A percentile compares a stretch with the other conserved stretches of the same genome.
phyloP scores from a whole-genome alignment of 2,113 vertebrate genomes.

The Psittacula cyanocephala region DNA sequence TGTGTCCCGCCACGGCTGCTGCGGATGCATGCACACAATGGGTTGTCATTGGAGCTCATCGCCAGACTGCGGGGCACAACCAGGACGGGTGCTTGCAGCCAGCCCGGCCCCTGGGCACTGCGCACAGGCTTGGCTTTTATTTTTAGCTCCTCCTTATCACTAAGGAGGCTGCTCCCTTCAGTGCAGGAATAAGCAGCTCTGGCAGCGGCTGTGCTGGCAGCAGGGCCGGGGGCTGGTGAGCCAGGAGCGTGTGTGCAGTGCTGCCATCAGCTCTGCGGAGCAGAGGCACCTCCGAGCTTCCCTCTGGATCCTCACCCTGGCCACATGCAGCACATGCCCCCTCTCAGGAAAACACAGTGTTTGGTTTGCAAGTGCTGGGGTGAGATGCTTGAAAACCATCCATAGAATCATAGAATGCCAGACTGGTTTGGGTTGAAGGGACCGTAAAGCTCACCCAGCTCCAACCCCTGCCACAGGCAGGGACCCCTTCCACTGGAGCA shows the following conservation, averaged over 20 bases:
- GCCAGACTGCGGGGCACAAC: not conserved
- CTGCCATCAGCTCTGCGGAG: not conserved
- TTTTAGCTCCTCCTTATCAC: not conserved
- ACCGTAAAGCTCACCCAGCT: not conserved
- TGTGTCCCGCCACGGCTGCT: not conserved
- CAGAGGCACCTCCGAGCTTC: not conserved
- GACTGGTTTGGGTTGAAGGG: not conserved
- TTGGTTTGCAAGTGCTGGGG: not conserved
- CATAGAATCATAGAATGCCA: not conserved
- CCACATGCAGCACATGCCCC: not conserved
- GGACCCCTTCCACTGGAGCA: not conserved
- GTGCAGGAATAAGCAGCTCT: not conserved
- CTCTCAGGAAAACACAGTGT: not conserved
- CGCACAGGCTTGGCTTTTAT: not conserved
- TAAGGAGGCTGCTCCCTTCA: not conserved
- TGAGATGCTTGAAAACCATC: not conserved
- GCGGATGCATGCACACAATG: accelerated
- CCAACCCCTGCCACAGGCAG: not conserved
- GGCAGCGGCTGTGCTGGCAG: not conserved
- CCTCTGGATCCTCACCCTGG: not conserved
- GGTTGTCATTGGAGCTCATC: not conserved
- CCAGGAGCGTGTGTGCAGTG: accelerated
- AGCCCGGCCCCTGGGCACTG: not conserved
- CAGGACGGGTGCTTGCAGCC: not conserved
- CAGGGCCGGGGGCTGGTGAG: not conserved